These are phyloP conservation scores for Procambarus virginalis DNA, from an alignment of 1,140 invertebrate genomes.

Conservation along the genomic window DNA sequence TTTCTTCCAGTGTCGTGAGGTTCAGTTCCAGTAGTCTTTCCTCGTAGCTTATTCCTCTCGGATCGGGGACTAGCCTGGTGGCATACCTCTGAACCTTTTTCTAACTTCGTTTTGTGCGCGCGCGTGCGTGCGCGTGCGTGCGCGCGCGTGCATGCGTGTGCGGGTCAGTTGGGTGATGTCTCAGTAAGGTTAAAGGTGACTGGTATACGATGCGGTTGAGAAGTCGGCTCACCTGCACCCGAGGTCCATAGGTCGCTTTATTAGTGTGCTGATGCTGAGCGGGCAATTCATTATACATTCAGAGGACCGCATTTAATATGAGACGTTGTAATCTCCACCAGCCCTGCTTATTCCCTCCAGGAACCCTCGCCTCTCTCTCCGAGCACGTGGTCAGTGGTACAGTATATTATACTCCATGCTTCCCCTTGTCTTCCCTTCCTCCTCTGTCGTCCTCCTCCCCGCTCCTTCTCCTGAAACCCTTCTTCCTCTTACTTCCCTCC, in stretches of 20 bases:
- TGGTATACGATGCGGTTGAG: neutral
- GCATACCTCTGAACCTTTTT: no score
- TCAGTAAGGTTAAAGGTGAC: neutral
- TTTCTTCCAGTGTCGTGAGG: no score
- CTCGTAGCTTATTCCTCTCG: no score
- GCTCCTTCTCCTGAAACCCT: no score
- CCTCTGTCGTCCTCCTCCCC: no score
- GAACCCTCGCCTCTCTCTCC: neutral
- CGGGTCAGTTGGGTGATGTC: neutral
- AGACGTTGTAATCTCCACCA: constrained; percentile 41
- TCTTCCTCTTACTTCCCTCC: no score
- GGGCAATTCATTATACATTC: constrained; percentile 51
- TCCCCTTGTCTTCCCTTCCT: no score
- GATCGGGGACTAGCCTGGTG: no score
- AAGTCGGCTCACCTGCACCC: constrained; percentile 6
- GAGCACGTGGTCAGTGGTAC: neutral
- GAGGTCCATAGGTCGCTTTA: constrained; percentile 47
- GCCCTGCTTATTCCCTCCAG: constrained; percentile 17
- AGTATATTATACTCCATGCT: neutral
- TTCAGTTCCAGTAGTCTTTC: no score
- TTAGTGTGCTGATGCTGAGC: constrained; percentile 42
- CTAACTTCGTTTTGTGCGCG: no score
- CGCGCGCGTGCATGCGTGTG: no score
- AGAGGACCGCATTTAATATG: constrained; percentile 45
- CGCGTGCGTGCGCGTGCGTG: no score